phyloP scores from a whole-genome alignment of 2,797 vertebrate genomes.

The Clarias laeviceps region DNA sequence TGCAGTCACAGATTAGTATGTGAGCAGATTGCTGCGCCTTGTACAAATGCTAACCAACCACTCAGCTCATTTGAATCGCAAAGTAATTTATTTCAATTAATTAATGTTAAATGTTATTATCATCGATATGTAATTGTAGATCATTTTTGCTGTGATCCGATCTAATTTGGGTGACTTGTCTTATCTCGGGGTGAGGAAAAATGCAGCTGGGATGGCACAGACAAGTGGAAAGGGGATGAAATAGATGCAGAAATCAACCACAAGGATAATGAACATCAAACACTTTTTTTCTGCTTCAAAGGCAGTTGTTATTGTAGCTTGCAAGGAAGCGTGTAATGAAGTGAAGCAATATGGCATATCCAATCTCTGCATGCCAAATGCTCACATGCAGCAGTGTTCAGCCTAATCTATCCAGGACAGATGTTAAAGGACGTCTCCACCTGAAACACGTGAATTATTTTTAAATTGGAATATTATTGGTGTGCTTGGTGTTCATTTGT shows the following conservation, averaged over 20 bases:
- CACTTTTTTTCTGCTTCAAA: slow-evolving; percentile 53
- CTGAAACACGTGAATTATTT: neutral
- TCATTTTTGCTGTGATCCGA: slow-evolving; percentile 55
- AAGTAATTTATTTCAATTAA: slow-evolving; percentile 68
- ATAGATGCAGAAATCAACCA: slow-evolving; percentile 61
- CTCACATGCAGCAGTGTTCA: slow-evolving; percentile 8
- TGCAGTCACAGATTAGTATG: neutral
- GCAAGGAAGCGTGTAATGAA: slow-evolving; percentile 78
- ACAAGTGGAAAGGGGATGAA: slow-evolving; percentile 29
- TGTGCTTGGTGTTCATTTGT: neutral
- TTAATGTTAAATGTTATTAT: slow-evolving; percentile 74
- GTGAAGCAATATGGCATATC: slow-evolving; percentile 67
- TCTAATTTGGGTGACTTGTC: slow-evolving; percentile 66
- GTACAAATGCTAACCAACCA: slow-evolving; percentile 60
- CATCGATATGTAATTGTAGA: slow-evolving; percentile 66
- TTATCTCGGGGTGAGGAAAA: slow-evolving; percentile 63
- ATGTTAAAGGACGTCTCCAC: neutral
- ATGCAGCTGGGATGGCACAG: slow-evolving; percentile 52
- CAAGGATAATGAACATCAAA: slow-evolving; percentile 79
- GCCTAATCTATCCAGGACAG: neutral
- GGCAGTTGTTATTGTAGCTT: slow-evolving; percentile 70
- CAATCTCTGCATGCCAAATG: slow-evolving; percentile 60
- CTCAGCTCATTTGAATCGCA: slow-evolving; percentile 66
- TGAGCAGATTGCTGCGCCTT: slow-evolving; percentile 21
- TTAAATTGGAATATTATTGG: neutral